Conservation (phyloP, 1,140 invertebrate genomes). For the Cotesia typhae region DNA sequence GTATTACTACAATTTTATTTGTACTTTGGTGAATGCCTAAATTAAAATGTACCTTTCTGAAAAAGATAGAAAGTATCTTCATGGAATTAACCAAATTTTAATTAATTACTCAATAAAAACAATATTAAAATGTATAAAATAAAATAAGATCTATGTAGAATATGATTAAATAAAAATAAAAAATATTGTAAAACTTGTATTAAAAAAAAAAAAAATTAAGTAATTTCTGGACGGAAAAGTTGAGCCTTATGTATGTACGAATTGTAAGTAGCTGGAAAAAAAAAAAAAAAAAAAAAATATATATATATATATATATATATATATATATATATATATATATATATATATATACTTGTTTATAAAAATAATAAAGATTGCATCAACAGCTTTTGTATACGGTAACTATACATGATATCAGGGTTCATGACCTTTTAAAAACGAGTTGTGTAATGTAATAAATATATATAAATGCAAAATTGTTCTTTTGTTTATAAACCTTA, state of each 20-base stretch:
- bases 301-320: not conserved
- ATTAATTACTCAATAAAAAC: not conserved
- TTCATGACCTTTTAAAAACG: conserved; percentile 30
- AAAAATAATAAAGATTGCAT: conserved; percentile 25
- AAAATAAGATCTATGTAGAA: not conserved
- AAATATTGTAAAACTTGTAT: not conserved
- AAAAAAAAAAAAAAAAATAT: too few relatives aligned
- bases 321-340: not conserved
- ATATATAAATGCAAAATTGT: conserved; percentile 6
- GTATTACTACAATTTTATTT: conserved; percentile 15
- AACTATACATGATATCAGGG: conserved; percentile 24
- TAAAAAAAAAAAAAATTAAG: conserved; percentile 14
- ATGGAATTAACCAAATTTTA: too few relatives aligned
- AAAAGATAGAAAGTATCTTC: not conserved
- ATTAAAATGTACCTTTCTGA: not conserved
- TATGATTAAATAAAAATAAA: not conserved
- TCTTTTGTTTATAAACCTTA: conserved; percentile 20
- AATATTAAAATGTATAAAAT: conserved; percentile 4
- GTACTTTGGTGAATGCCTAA: conserved; percentile 28
- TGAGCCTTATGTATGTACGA: conserved; percentile 7
- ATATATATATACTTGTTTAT: conserved; percentile 10
- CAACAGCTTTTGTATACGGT: conserved; percentile 25
- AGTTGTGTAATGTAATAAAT: conserved; percentile 33
- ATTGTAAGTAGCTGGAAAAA: conserved; percentile 15
- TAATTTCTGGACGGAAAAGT: conserved; percentile 26